phyloP scores from a whole-genome alignment of 1,140 invertebrate genomes.

The Physella acuta region DNA sequence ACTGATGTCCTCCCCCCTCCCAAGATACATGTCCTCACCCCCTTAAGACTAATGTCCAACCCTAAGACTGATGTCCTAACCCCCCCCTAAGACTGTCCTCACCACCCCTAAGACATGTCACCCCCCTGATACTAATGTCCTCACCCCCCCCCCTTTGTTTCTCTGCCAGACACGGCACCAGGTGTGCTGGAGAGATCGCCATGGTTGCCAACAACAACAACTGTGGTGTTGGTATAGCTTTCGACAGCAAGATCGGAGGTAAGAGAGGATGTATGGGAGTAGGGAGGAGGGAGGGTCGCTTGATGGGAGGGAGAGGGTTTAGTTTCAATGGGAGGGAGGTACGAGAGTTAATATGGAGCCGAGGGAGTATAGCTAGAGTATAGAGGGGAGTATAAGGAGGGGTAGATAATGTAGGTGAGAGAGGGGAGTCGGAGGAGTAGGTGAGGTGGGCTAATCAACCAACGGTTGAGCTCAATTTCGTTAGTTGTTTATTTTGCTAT shows the following conservation, averaged over 20 bases:
- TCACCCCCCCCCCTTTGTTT: neutral
- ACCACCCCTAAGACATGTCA: too few species aligned
- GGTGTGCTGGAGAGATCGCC: constrained; percentile 97
- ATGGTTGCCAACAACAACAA: constrained; percentile 93
- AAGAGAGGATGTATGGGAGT: constrained; percentile 36
- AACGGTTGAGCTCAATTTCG: too few species aligned
- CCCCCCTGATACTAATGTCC: too few species aligned
- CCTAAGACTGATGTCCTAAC: too few species aligned
- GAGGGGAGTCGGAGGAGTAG: too few species aligned
- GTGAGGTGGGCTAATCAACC: too few species aligned
- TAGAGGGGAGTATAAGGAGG: neutral
- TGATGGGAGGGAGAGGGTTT: neutral
- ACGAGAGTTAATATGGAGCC: neutral
- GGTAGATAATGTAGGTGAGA: too few species aligned
- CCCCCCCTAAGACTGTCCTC: too few species aligned
- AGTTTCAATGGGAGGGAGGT: neutral
- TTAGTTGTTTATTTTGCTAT: too few species aligned
- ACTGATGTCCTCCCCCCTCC: too few species aligned
- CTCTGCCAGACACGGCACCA: constrained; percentile 82
- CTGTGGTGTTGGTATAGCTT: constrained; percentile 95
- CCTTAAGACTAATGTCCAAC: too few species aligned
- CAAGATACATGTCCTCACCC: too few species aligned
- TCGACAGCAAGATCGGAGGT: constrained; percentile 88
- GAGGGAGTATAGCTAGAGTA: neutral
- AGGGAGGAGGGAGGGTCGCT: neutral